Evolutionary conservation across 2,888 invertebrate genomes (phyloP).

Genomic region (Dicyrtoma fusca): DNA sequence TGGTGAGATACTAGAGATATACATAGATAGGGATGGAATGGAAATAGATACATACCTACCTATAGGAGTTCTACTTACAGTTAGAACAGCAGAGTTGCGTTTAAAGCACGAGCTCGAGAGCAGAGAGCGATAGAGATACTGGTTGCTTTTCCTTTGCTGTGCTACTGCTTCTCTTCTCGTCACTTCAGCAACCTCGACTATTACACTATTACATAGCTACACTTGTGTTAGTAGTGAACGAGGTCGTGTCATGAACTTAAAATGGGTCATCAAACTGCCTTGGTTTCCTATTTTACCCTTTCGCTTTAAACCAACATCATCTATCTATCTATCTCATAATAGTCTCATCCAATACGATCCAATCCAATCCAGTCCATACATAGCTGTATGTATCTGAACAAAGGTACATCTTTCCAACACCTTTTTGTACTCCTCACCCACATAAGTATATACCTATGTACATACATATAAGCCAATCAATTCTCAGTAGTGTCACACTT

Average conservation of each 20-base stretch:
- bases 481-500: too few species aligned
- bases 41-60: too few species aligned
- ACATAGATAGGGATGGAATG: too few species aligned
- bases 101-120: neutral
- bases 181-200: slow-evolving; percentile 18
- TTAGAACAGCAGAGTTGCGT: neutral
- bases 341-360: neutral
- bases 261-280: slow-evolving; percentile 39
- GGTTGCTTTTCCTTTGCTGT: slow-evolving; percentile 2
- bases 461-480: too few species aligned
- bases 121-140: neutral
- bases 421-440: too few species aligned
- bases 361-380: too few species aligned
- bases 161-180: neutral
- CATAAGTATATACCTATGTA: too few species aligned
- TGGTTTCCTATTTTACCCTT: slow-evolving; percentile 36
- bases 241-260: slow-evolving; percentile 36
- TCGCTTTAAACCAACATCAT: slow-evolving; percentile 9
- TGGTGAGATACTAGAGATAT: too few species aligned
- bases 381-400: neutral
- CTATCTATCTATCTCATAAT: neutral
- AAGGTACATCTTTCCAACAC: too few species aligned
- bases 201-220: too few species aligned
- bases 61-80: too few species aligned
- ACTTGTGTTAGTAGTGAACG: slow-evolving; percentile 13